Evolutionary conservation across 2,113 vertebrate genomes (phyloP).

Genomic region (Maccullochella peelii): DNA sequence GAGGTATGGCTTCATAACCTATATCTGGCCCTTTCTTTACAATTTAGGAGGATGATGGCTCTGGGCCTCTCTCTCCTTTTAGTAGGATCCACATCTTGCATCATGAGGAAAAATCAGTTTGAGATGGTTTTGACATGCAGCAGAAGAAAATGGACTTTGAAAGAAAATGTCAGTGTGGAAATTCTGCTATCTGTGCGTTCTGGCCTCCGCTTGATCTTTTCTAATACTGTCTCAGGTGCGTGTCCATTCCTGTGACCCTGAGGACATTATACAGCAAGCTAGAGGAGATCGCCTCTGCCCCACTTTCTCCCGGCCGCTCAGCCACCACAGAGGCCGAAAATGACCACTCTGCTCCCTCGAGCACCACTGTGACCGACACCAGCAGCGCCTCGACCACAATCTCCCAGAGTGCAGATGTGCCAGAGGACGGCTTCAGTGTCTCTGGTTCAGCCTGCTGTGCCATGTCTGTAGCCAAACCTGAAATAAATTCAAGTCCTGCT

Average conservation of each 20-base stretch:
- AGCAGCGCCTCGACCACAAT: background rate
- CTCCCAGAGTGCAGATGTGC: conserved; percentile 51
- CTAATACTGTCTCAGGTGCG: conserved; percentile 75
- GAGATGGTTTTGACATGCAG: background rate
- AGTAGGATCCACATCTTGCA: background rate
- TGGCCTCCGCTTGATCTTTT: background rate
- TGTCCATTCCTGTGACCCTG: conserved; percentile 88
- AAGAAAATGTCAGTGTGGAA: too few species aligned
- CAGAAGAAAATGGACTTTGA: too few species aligned
- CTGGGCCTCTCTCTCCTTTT: background rate
- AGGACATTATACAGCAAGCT: conserved; percentile 79
- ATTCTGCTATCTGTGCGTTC: background rate
- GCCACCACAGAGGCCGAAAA: conserved; percentile 34
- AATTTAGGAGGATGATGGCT: background rate
- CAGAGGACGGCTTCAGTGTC: conserved; percentile 11
- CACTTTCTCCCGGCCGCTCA: background rate
- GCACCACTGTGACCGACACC: conserved; percentile 22
- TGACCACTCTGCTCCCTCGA: conserved; percentile 15
- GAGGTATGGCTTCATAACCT: conserved; percentile 63
- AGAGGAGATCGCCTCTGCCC: conserved; percentile 34
- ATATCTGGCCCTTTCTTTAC: background rate
- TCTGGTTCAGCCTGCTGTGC: conserved; percentile 48
- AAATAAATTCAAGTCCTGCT: conserved; percentile 59
- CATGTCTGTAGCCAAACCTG: conserved; percentile 55
- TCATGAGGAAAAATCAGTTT: background rate